Evolutionary conservation across 1,140 invertebrate species (phyloP).

Genomic region (Drosophila malerkotliana): DNA sequence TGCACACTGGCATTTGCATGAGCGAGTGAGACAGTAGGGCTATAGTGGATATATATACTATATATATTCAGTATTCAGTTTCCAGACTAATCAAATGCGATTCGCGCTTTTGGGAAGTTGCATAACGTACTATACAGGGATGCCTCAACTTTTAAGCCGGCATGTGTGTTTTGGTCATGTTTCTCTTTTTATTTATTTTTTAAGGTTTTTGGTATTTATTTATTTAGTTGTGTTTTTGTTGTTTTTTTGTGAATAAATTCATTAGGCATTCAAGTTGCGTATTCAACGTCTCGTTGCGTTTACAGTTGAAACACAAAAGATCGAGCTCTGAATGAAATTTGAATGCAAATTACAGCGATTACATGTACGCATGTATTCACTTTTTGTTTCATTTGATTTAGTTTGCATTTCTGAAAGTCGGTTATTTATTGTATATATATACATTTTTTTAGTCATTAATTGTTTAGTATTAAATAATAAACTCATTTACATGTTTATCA

Average conservation of each 20-base stretch:
- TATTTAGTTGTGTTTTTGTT: background rate
- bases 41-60: too few relatives aligned
- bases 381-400: background rate
- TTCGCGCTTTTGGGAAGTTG: background rate
- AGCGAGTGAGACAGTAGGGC: background rate
- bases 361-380: background rate
- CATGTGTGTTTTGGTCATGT: background rate
- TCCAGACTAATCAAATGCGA: background rate
- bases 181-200: background rate
- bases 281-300: background rate
- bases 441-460: background rate
- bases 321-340: constrained; percentile 1
- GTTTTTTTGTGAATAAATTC: constrained; percentile 8
- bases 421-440: background rate
- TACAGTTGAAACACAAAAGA: background rate
- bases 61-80: background rate
- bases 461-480: background rate
- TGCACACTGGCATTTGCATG: background rate
- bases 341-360: constrained; percentile 3
- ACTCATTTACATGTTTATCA: background rate
- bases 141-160: background rate
- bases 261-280: constrained; percentile 32
- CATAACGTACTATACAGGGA: background rate
- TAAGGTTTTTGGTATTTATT: constrained; percentile 1
- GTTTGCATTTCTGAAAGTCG: background rate